phyloP scores from a whole-genome alignment of 2,888 invertebrate genomes.

The Rugalucina vietnamica region DNA sequence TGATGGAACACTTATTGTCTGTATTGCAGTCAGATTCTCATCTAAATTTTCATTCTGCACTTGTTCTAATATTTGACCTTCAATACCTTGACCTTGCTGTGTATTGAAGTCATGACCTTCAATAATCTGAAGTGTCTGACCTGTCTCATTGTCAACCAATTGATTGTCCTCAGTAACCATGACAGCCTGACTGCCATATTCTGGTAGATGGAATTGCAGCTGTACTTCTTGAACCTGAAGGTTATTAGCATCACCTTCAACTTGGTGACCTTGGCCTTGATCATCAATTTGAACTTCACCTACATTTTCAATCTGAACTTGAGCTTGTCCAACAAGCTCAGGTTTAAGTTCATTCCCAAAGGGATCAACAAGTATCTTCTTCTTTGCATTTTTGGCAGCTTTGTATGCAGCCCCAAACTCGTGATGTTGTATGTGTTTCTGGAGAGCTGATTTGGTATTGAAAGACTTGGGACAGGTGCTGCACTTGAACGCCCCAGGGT shows the following conservation, averaged over 20 bases:
- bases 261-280: conserved; percentile 37
- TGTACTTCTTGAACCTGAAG: conserved; percentile 7
- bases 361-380: neutral
- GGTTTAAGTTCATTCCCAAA: neutral
- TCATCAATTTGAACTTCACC: neutral
- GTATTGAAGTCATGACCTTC: neutral
- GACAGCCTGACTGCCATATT: neutral
- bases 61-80: neutral
- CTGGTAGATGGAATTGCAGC: neutral
- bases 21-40: conserved; percentile 59
- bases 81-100: neutral
- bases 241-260: too few relatives aligned
- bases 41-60: conserved; percentile 34
- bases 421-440: conserved; percentile 82
- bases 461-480: conserved; percentile 82
- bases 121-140: neutral
- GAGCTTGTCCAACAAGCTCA: neutral
- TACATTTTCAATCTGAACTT: conserved; percentile 26
- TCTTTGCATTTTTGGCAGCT: neutral
- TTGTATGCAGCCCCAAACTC: neutral
- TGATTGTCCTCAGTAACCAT: neutral
- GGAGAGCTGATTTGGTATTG: conserved; percentile 84
- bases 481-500: conserved; percentile 82
- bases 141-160: neutral
- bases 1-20: conserved; percentile 55